Conservation (phyloP, 2,113 vertebrate species). For the Balaenoptera acutorostrata region DNA sequence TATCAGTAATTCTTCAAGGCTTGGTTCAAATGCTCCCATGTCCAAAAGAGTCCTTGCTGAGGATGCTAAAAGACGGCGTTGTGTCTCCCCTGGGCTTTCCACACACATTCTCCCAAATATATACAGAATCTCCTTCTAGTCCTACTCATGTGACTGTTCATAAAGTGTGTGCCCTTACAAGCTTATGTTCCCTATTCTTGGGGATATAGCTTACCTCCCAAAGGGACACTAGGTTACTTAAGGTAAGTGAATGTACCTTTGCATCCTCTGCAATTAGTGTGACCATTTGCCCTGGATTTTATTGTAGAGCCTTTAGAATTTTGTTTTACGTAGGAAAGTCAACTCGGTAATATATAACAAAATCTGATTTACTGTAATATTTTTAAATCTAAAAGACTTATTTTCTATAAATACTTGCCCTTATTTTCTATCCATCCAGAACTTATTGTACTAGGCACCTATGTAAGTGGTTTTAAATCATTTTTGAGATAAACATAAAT, state of each 20-base stretch:
- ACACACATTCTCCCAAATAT: neutral
- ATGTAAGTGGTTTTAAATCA: neutral
- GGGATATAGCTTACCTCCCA: neutral
- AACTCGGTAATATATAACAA: neutral
- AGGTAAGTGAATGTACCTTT: neutral
- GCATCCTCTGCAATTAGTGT: neutral
- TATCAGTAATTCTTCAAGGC: neutral
- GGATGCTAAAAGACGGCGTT: neutral
- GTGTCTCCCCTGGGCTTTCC: neutral
- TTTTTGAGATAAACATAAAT: constrained; percentile 4
- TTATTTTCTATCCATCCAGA: neutral
- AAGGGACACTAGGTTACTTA: neutral
- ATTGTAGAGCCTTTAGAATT: neutral
- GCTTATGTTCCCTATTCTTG: neutral
- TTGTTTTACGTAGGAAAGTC: neutral
- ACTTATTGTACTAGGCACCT: neutral
- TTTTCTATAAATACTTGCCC: neutral
- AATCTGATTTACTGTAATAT: neutral
- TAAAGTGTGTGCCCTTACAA: neutral
- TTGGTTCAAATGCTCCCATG: neutral
- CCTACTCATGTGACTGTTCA: neutral
- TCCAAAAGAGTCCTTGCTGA: neutral
- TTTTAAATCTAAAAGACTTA: neutral
- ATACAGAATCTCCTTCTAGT: neutral
- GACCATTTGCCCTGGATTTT: neutral